Conservation (phyloP, 2,113 vertebrate species). For the Melanerpes aurifrons region DNA sequence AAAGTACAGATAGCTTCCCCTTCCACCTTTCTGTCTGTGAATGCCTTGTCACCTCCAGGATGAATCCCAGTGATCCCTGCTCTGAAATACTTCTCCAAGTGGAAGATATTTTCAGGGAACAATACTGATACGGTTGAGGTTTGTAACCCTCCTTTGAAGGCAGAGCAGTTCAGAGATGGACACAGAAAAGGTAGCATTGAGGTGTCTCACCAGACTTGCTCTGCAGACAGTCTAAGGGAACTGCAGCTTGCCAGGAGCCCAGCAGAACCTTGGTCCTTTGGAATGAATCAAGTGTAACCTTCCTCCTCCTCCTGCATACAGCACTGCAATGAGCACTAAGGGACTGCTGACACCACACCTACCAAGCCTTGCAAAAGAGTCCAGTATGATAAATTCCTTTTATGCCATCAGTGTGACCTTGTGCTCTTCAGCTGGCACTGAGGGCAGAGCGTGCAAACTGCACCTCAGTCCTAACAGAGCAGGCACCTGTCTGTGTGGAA, state of each 20-base stretch:
- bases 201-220: neutral
- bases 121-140: neutral
- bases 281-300: neutral
- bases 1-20: conserved; percentile 32
- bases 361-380: neutral
- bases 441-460: neutral
- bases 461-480: fast-evolving
- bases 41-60: neutral
- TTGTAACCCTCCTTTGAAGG: neutral
- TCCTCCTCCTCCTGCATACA: neutral
- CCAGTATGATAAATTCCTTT: neutral
- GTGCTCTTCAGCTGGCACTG: neutral
- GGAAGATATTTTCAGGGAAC: neutral
- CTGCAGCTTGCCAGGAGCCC: neutral
- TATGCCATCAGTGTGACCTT: neutral
- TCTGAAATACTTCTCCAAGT: neutral
- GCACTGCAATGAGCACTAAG: neutral
- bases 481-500: neutral
- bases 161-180: neutral
- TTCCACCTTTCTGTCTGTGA: conserved; percentile 26
- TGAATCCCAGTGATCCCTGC: neutral
- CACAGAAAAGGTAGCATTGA: neutral
- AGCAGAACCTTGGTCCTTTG: neutral
- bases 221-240: neutral
- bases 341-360: neutral